Evolutionary conservation across 2,113 vertebrate species (phyloP), one percentile per base, ranked within the genome.

Genomic region (Caranx ignobilis): DNA sequence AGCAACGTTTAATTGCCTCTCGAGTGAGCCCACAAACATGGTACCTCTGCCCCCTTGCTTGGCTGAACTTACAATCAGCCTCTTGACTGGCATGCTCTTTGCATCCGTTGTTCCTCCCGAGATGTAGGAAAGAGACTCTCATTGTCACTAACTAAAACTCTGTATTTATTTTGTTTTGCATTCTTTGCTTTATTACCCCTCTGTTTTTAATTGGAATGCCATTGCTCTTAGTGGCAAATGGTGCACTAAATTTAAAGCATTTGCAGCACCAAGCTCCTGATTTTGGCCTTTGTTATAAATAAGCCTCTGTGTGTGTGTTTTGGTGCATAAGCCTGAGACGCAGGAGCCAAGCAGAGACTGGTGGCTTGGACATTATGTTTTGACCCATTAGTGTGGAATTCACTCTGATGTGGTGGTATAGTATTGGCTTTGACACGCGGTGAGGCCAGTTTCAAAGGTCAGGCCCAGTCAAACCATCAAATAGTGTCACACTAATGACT

Each of bases 1-100:
- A 88, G 93, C 87, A 93, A 94, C 87, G 18, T 77, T 87, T 94
- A 88, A 94, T 94, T 93, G 83, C 74, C 88, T 88, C 87, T 91
- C 2, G 39, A 92, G 84, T 88, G 78, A 79, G 74, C 78, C 84
- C 79, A 80, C 76, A 86, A 86, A 89, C 88, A 88, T 87, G 87
- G 86, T 89, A 91, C 83, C 88, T 87, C 69, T 94, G 88, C 86
- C 75, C 77, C 86, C 31, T 37, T 71, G 52, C 67, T 84, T 74
- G 37, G 41, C 70, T 39, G 75, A 77, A 83, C 69, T 66, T 75
- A 77, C 66, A 88, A 81, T 82, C 77, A 41, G 57, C 41, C 64
- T 67, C 43, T 78, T 70, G 70, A 60, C 83, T 80, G 90, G 78
- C 69, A 65, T 82, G 86, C 68, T 88, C 18, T 67, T 54, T 65